Evolutionary conservation across 2,888 invertebrate species (phyloP), one percentile per base, ranked within the genome.

Genomic region (Amblyjoppa proteus): DNA sequence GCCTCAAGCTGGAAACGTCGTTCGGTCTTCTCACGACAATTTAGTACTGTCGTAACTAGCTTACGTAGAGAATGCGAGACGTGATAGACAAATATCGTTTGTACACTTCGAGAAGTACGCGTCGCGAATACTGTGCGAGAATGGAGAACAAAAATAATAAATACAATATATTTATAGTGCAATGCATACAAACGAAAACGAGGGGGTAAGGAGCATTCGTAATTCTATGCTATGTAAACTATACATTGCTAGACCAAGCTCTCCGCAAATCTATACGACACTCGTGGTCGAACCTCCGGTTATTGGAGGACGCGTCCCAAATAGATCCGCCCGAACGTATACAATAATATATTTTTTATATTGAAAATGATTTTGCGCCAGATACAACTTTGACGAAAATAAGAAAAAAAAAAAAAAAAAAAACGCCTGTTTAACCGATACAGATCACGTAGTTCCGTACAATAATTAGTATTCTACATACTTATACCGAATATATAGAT

Each of bases 81-180:
- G 87, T 80, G 61, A 84, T 74, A 80, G 56, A 82, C 83, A 85
- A 75, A 83, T 69, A 80, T 73, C 78, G 77, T 88, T 86, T 84
- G 85, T 88, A 88, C 76, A 84, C 73, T 86, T 58, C 61, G 66
- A 68, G 51, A 13, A 28, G 71, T 85, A 69, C 45, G 66, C 56
- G 71, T 53, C 64, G 82, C 79, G 71, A 84, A 86, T 86, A 87
- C 79, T 84, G 79, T 86, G 80, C 81, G 80, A 79, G 71, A 84
- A 84, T 74, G 34, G 81, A 77, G 58, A 25, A 66, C 58, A 31
- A 66, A 41, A 79, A 45, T 86, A 88, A 89, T 90, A 88, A 88
- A 90, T 89, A 90, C 76, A 87, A 86, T 85, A 86, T 85, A 87
- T 87, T 77, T 45, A 89, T 84, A 83, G 85, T 88, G 87, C 83